Conservation (phyloP, 2,113 vertebrate species). For the Apus apus region DNA sequence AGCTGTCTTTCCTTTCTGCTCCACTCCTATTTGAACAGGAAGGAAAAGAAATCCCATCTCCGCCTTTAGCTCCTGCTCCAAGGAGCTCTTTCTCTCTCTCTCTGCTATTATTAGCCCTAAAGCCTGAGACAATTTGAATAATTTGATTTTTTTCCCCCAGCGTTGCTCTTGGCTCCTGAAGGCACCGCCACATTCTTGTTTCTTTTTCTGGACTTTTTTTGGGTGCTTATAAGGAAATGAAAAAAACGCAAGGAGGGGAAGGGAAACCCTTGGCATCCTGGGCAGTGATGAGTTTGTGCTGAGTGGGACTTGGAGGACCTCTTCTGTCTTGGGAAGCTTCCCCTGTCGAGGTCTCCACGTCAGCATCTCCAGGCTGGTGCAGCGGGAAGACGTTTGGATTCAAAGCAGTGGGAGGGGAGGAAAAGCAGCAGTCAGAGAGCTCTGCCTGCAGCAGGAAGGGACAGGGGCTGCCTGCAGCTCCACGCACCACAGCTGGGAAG, state of each 20-base stretch:
- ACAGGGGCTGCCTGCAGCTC: neutral
- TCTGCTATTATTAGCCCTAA: neutral
- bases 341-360: neutral
- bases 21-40: neutral
- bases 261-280: rapidly evolving
- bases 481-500: rapidly evolving
- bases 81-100: neutral
- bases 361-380: neutral
- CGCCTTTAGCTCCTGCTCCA: neutral
- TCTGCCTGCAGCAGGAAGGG: neutral
- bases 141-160: neutral
- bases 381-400: neutral
- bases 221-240: neutral
- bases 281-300: neutral
- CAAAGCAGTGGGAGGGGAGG: neutral
- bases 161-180: neutral
- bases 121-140: neutral
- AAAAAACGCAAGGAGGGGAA: too few relatives aligned
- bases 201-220: neutral
- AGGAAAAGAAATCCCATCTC: neutral
- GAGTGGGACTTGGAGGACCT: neutral
- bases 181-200: rapidly evolving
- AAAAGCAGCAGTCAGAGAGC: neutral
- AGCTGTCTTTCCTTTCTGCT: neutral
- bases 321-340: neutral